These are phyloP conservation scores for Glossophaga mutica DNA, from an alignment of 2,797 vertebrate genomes.

Conservation along the genomic window DNA sequence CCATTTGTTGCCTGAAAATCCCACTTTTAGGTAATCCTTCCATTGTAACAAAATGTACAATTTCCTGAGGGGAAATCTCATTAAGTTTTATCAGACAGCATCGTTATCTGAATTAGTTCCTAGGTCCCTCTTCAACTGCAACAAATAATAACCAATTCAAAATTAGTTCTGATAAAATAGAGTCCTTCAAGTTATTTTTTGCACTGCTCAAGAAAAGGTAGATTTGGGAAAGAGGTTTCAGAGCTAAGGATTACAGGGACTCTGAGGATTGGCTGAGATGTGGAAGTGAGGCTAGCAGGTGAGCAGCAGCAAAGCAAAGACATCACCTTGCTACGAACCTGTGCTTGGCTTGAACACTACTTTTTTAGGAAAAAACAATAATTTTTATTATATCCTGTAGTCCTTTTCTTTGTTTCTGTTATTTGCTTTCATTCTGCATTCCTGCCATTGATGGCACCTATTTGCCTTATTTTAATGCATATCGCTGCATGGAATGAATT, in stretches of 20 bases:
- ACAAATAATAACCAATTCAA: slow-evolving; percentile 7
- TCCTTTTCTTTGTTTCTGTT: not conserved
- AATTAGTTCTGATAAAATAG: not conserved
- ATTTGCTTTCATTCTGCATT: not conserved
- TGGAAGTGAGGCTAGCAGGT: accelerated
- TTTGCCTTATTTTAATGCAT: not conserved
- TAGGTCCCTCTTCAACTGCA: not conserved
- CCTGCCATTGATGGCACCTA: not conserved
- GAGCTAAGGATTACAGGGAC: not conserved
- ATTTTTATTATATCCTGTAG: not conserved
- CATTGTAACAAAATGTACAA: not conserved
- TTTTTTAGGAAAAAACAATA: not conserved
- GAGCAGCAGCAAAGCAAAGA: too few relatives aligned
- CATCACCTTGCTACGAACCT: accelerated
- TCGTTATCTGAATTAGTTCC: slow-evolving; percentile 15
- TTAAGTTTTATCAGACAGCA: not conserved
- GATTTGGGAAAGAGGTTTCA: not conserved
- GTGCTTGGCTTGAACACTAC: not conserved
- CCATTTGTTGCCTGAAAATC: not conserved
- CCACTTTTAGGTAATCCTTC: not conserved
- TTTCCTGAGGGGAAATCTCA: not conserved
- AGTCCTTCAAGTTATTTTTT: not conserved
- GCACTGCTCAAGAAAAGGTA: not conserved
- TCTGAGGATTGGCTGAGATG: too few relatives aligned
- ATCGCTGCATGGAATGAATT: not conserved